Evolutionary conservation across 2,113 vertebrate species (phyloP), one percentile per base, ranked within the genome.

Genomic region (Oncorhynchus tshawytscha): DNA sequence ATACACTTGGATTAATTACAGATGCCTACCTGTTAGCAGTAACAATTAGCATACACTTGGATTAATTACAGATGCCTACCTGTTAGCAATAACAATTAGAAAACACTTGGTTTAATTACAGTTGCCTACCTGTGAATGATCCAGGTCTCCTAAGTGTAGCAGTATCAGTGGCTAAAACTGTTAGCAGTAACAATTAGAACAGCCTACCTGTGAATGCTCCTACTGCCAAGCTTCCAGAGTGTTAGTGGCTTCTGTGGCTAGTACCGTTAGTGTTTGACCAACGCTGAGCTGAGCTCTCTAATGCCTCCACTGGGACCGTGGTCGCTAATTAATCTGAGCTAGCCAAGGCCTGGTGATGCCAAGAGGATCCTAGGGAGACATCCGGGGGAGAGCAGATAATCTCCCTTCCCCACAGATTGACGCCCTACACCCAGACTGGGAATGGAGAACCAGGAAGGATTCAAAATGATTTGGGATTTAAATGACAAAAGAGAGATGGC

Each of bases 251-350:
- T 89, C 84, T 82, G 85, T 49, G 80, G 89, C 92, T 93, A 92
- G 93, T 91, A 88, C 78, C 70, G 75, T 85, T 91, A 86, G 92
- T 91, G 81, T 92, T 93, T 91, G 92, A 95, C 94, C 82, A 89
- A 81, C 91, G 82, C 92, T 92, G 77, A 87, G 93, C 94, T 94
- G 34, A 45, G 39, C 39, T 92, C 59, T 76, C 39, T 94, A 94
- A 94, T 94, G 92, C 88, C 92, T 94, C 95, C 94, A 91, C 90
- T 60, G 95, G 95, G 96, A 96, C 80, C 72, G 70, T 84, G 79
- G n/a, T 86, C 93, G 93, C 95, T 97, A 98, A 97, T 97, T 96
- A 98, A 97, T 96, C 96, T 94, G 94, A 94, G 93, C 94, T 94
- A 94, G 95, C 94, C 93, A 93, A 93, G 83, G 80, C 90, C 49